A percentile compares a stretch with the other conserved stretches of the same genome.
phyloP scores from a whole-genome alignment of 2,113 vertebrate species.

The Vulpes lagopus region DNA sequence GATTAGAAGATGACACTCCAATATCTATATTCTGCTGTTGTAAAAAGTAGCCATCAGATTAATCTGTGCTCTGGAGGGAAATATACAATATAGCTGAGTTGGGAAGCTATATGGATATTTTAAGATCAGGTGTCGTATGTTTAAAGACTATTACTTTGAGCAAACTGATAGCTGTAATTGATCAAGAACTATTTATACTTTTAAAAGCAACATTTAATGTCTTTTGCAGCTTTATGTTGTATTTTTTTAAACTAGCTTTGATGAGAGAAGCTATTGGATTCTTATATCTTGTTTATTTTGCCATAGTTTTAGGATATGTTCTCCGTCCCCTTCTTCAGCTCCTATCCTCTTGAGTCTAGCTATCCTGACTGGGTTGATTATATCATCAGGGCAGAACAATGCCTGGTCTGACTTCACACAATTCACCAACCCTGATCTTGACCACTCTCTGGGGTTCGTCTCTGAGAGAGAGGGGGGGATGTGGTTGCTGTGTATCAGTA shows the following conservation, averaged over 20 bases:
- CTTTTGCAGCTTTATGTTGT: slow-evolving; percentile 19
- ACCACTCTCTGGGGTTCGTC: not conserved
- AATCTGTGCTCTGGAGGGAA: not conserved
- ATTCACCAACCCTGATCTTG: not conserved
- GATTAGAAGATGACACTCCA: slow-evolving; percentile 86
- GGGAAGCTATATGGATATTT: not conserved
- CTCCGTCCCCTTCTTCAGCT: not conserved
- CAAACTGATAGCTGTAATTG: not conserved
- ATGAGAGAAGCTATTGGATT: not conserved
- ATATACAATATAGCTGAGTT: not conserved
- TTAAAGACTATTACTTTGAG: slow-evolving; percentile 31
- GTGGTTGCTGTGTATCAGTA: not conserved
- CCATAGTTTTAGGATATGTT: not conserved
- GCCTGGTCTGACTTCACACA: not conserved
- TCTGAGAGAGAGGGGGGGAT: not conserved
- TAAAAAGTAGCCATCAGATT: slow-evolving; percentile 82
- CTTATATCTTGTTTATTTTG: not conserved
- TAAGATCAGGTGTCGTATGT: not conserved
- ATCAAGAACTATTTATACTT: slow-evolving; percentile 37
- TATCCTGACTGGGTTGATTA: not conserved
- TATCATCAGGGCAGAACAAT: not conserved
- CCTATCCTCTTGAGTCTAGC: not conserved
- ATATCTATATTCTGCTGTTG: slow-evolving; percentile 88
- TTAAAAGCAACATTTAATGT: slow-evolving; percentile 36
- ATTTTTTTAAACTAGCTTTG: not conserved